A percentile compares a stretch with the other conserved stretches of the same genome.
Evolutionary conservation across 2,888 invertebrate species (phyloP).

Genomic region (Sinodicranocentrus sp.): DNA sequence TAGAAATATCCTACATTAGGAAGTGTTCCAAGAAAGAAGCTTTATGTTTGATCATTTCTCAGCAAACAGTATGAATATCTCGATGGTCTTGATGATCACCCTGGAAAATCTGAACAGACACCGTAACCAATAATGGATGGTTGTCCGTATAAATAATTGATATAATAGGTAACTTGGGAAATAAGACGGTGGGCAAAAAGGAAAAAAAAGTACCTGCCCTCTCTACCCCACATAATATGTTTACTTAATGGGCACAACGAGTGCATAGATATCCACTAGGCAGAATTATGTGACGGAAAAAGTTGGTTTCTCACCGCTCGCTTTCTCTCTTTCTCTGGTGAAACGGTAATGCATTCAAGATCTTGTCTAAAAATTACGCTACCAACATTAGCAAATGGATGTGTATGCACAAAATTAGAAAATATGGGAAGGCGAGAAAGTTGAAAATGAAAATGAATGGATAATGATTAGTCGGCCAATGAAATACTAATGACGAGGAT

Average conservation of each 20-base stretch:
- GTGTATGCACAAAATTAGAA: slow-evolving; percentile 4
- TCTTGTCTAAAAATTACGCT: too few relatives aligned
- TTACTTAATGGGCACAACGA: too few relatives aligned
- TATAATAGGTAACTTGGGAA: slow-evolving; percentile 13
- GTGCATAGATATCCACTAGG: too few relatives aligned
- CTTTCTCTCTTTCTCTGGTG: too few relatives aligned
- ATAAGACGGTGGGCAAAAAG: slow-evolving; percentile 6
- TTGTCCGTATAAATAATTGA: slow-evolving; percentile 22
- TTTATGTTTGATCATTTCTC: neutral
- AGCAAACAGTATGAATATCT: neutral
- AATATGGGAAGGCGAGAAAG: slow-evolving; percentile 18
- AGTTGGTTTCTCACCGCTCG: too few relatives aligned
- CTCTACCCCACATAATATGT: too few relatives aligned
- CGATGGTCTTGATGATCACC: slow-evolving; percentile 3
- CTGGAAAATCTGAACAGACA: slow-evolving; percentile 17
- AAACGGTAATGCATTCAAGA: too few relatives aligned
- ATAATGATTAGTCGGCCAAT: slow-evolving; percentile 43
- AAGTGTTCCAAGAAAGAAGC: slow-evolving; percentile 42
- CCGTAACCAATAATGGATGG: slow-evolving; percentile 27
- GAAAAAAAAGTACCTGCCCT: too few relatives aligned
- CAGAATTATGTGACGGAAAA: too few relatives aligned
- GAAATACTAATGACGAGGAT: slow-evolving; percentile 47
- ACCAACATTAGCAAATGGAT: too few relatives aligned
- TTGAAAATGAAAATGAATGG: slow-evolving; percentile 56
- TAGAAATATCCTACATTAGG: slow-evolving; percentile 55